Evolutionary conservation across 2,113 vertebrate species (phyloP).

Genomic region (Anhinga anhinga): DNA sequence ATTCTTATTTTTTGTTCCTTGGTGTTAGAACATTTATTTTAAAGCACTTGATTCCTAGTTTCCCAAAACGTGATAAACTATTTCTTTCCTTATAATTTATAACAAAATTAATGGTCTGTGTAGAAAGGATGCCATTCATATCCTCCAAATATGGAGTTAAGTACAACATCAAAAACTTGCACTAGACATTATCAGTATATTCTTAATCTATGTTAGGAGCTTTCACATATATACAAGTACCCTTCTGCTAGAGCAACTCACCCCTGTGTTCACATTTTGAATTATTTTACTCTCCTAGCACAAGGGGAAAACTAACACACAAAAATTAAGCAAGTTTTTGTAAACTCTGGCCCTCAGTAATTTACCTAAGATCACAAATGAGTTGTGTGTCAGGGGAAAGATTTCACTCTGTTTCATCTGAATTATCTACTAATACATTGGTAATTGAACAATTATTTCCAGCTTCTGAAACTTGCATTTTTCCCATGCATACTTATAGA

Average conservation of each 20-base stretch:
- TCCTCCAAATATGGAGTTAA: neutral
- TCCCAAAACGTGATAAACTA: neutral
- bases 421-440: neutral
- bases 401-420: neutral
- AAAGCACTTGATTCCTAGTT: neutral
- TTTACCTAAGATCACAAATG: neutral
- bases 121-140: neutral
- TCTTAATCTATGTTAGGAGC: neutral
- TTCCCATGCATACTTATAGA: neutral
- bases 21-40: neutral
- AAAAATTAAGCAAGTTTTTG: neutral
- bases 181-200: neutral
- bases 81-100: neutral
- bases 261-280: neutral
- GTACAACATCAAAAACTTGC: neutral
- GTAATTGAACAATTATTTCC: neutral
- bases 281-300: neutral
- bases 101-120: neutral
- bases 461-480: neutral
- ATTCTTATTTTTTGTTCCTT: neutral
- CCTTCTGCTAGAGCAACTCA: neutral
- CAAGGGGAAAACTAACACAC: neutral
- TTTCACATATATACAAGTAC: neutral
- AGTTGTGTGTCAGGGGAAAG: neutral
- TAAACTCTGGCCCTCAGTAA: neutral